Evolutionary conservation across 2,113 vertebrate species (phyloP).

Genomic region (Ramphastos sulfuratus): DNA sequence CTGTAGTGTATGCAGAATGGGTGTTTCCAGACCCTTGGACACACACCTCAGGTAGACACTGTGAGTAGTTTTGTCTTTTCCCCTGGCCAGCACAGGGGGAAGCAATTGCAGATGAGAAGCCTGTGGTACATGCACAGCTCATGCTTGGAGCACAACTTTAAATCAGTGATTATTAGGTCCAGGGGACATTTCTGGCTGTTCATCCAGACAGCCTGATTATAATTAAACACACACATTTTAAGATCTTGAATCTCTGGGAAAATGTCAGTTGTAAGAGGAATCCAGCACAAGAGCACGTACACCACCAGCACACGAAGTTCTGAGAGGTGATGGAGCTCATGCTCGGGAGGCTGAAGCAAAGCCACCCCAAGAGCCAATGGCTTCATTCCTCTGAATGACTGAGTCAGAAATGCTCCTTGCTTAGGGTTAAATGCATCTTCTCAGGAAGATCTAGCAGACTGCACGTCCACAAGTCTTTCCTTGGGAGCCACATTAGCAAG

Average conservation of each 20-base stretch:
- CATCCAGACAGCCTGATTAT: neutral
- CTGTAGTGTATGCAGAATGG: neutral
- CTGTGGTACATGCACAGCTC: neutral
- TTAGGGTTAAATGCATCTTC: neutral
- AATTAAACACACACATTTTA: constrained; percentile 1
- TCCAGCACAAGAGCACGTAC: neutral
- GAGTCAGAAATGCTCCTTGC: neutral
- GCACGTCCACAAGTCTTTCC: neutral
- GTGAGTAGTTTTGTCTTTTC: neutral
- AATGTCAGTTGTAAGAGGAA: neutral
- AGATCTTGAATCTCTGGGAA: neutral
- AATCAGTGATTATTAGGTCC: neutral
- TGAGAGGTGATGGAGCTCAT: accelerated
- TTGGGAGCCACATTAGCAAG: neutral
- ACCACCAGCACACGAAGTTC: neutral
- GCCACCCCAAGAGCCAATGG: neutral
- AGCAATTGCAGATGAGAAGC: neutral
- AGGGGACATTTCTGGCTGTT: neutral
- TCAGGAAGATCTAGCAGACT: neutral
- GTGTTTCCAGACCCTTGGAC: neutral
- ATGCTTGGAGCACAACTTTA: neutral
- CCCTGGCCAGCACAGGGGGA: neutral
- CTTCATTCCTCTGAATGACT: neutral
- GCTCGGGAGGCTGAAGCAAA: neutral
- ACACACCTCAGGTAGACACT: neutral